Conservation (phyloP, 2,888 invertebrate genomes). For the Calameuta idolon region DNA sequence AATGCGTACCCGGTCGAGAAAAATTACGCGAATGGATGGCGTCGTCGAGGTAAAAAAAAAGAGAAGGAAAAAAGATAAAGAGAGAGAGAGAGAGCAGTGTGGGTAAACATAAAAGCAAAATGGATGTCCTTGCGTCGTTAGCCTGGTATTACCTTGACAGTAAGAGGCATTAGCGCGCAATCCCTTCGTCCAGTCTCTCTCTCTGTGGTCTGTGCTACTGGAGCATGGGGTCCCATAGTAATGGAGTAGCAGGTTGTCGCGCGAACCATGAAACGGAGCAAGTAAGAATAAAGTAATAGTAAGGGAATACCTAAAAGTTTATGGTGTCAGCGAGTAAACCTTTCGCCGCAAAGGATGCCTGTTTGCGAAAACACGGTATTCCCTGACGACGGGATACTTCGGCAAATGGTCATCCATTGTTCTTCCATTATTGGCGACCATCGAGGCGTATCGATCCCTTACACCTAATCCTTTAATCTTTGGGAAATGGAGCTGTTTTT, state of each 20-base stretch:
- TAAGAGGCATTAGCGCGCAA: slow-evolving; percentile 57
- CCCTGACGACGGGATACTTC: slow-evolving; percentile 37
- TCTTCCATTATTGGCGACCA: slow-evolving; percentile 59
- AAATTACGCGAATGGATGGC: slow-evolving; percentile 43
- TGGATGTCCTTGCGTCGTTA: slow-evolving; percentile 40
- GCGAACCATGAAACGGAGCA: not conserved
- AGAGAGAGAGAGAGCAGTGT: too few species aligned
- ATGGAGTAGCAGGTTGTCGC: not conserved
- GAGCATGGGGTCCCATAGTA: slow-evolving; percentile 36
- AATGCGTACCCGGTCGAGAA: slow-evolving; percentile 31
- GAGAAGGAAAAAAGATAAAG: too few species aligned
- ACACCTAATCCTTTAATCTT: slow-evolving; percentile 64
- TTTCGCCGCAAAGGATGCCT: slow-evolving; percentile 28
- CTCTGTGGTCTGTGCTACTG: slow-evolving; percentile 42
- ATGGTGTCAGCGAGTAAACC: slow-evolving; percentile 22
- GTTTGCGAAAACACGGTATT: slow-evolving; percentile 46
- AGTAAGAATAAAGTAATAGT: too few species aligned
- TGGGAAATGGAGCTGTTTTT: slow-evolving; percentile 62
- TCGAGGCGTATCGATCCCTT: slow-evolving; percentile 55
- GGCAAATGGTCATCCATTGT: slow-evolving; percentile 44
- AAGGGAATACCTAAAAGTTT: too few species aligned
- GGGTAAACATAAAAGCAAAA: too few species aligned
- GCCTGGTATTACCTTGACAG: slow-evolving; percentile 48
- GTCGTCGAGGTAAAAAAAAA: slow-evolving; percentile 14
- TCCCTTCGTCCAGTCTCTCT: slow-evolving; percentile 39